Evolutionary conservation across 2,888 invertebrate genomes (phyloP).

Genomic region (Aricia artaxerxes): DNA sequence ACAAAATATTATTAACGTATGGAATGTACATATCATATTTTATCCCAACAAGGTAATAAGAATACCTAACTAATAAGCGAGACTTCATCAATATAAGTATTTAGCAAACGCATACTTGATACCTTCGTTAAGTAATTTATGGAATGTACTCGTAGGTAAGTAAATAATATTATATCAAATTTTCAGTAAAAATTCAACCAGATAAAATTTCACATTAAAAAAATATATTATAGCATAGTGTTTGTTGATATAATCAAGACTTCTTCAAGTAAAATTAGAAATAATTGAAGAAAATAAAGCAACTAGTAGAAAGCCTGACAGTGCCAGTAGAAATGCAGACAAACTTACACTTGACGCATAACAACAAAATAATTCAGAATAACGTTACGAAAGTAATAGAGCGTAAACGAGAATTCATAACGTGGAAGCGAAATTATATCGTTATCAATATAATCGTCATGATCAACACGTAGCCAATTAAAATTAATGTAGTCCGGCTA

Average conservation of each 20-base stretch:
- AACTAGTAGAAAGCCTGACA: neutral
- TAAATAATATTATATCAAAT: neutral
- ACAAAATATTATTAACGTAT: neutral
- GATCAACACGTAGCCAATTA: slow-evolving; percentile 1
- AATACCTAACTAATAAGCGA: no score
- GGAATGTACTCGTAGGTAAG: neutral
- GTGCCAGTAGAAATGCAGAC: neutral
- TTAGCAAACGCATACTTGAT: no score
- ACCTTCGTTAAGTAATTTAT: neutral
- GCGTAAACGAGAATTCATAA: slow-evolving; percentile 54
- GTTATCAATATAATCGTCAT: slow-evolving; percentile 29
- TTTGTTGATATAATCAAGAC: neutral
- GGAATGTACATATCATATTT: no score
- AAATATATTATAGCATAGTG: neutral
- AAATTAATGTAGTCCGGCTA: neutral
- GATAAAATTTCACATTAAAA: neutral
- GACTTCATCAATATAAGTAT: no score
- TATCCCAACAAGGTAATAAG: no score
- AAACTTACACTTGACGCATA: neutral
- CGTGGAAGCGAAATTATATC: slow-evolving; percentile 37
- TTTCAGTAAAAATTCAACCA: neutral
- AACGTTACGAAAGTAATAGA: slow-evolving; percentile 45
- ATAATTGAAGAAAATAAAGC: neutral
- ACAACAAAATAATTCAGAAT: slow-evolving; percentile 20
- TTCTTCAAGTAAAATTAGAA: neutral